Evolutionary conservation across 2,888 invertebrate genomes (phyloP).

Genomic region (Heliconius cydno): DNA sequence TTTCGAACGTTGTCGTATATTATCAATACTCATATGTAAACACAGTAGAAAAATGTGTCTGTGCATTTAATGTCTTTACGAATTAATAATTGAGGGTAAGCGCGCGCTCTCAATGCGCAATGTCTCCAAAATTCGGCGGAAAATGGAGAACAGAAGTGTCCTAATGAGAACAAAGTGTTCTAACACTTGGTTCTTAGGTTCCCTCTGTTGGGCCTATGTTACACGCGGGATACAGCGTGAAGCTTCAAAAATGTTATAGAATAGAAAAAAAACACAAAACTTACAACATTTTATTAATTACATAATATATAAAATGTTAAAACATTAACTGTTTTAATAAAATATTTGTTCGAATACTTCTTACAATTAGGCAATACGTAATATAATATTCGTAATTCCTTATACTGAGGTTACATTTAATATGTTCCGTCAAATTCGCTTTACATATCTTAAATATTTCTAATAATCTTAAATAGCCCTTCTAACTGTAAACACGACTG

Average conservation of each 20-base stretch:
- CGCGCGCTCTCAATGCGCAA: too few species aligned
- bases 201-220: neutral
- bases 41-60: too few species aligned
- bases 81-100: too few species aligned
- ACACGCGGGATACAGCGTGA: neutral
- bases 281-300: constrained; percentile 44
- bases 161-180: too few species aligned
- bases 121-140: too few species aligned
- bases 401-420: constrained; percentile 48
- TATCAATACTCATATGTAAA: too few species aligned
- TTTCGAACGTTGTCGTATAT: too few species aligned
- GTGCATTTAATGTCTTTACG: too few species aligned
- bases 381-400: constrained; percentile 49
- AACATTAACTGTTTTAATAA: constrained; percentile 45
- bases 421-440: constrained; percentile 39
- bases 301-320: constrained; percentile 46
- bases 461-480: too few species aligned
- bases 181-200: neutral
- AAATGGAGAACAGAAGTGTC: too few species aligned
- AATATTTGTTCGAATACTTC: constrained; percentile 43
- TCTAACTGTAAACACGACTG: neutral
- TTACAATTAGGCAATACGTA: constrained; percentile 50
- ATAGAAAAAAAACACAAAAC: constrained; percentile 21
- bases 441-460: neutral
- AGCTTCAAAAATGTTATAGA: neutral